Evolutionary conservation across 2,888 invertebrate genomes (phyloP), one percentile per base, ranked within the genome.

Genomic region (Hydraecia micacea): DNA sequence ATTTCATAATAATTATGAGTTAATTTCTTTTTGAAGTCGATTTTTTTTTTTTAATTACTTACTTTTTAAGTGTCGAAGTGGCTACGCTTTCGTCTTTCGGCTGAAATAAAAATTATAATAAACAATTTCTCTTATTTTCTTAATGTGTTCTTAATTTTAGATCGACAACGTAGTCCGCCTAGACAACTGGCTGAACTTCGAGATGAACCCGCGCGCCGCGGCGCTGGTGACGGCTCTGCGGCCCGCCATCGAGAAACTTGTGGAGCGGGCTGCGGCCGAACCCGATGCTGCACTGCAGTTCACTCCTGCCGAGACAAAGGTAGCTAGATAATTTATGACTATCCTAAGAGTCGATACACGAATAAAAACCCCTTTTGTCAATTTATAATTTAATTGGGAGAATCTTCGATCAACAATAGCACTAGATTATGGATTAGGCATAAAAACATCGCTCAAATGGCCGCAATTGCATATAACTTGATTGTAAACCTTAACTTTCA

Each of bases 171-270:
- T 98, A 42, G 98, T 99, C 3, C 97, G 98, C 0, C 94, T 99
- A 5, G 99, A 99, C 95, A 98, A 99, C 93, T 99, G 99, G 99
- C 97, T 99, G 70, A 99, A 99, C 94, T 97, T 99, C 80, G 97
- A 98, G 25, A 99, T 99, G 98, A 97, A 98, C 77, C 98, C 98
- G 0, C 93, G 97, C 60, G 94, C 98, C 15, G 99, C 99, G 0
- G 98, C 99, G 0, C 97, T 98, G 58, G 97, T 99, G 75, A 98
- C 98, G 0, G 98, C 99, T 2, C 96, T 99, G 11, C 97, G 99
- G 52, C 99, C 99, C 0, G 98, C 98, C 4, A 92, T 99, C 11
- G 99, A 99, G 95, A 97, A 98, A 85, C 96, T 99, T 3, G 98
- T 99, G 7, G 97, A 99, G 15, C 96, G 98, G 77, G 98, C 98